Evolutionary conservation across 1,140 invertebrate species (phyloP).

Genomic region (Rhynchophorus ferrugineus): DNA sequence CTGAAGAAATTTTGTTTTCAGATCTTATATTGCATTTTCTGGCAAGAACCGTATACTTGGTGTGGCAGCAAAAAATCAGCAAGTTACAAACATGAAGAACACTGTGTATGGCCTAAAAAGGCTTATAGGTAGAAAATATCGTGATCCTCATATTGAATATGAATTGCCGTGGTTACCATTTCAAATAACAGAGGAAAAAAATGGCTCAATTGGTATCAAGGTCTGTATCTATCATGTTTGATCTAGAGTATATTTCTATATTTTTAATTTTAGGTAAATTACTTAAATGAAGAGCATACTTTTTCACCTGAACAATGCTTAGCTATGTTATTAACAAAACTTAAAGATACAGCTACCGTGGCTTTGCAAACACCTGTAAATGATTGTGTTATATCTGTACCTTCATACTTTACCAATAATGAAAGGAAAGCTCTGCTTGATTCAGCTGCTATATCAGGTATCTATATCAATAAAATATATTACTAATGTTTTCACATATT

Average conservation of each 20-base stretch:
- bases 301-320: conserved; percentile 95
- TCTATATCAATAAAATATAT: conserved; percentile 1
- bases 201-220: conserved; percentile 71
- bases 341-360: conserved; percentile 83
- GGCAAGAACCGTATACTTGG: conserved; percentile 87
- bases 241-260: conserved; percentile 4
- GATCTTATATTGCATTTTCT: conserved; percentile 92
- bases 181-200: conserved; percentile 56
- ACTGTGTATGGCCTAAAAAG: conserved; percentile 92
- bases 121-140: conserved; percentile 77
- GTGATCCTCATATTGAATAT: conserved; percentile 77
- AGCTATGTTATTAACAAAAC: conserved; percentile 94
- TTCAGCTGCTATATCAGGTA: conserved; percentile 72
- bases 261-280: conserved; percentile 65
- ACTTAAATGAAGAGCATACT: conserved; percentile 74
- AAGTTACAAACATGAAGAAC: conserved; percentile 95
- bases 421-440: conserved; percentile 87
- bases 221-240: too few relatives aligned
- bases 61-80: conserved; percentile 93
- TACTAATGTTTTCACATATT: too few relatives aligned
- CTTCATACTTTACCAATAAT: conserved; percentile 88
- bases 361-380: conserved; percentile 87
- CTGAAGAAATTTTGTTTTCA: too few relatives aligned
- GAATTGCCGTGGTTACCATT: conserved; percentile 73
- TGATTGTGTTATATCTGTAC: conserved; percentile 96